Evolutionary conservation across 2,113 vertebrate genomes (phyloP).

Genomic region (Ptychochromis oligacanthus): DNA sequence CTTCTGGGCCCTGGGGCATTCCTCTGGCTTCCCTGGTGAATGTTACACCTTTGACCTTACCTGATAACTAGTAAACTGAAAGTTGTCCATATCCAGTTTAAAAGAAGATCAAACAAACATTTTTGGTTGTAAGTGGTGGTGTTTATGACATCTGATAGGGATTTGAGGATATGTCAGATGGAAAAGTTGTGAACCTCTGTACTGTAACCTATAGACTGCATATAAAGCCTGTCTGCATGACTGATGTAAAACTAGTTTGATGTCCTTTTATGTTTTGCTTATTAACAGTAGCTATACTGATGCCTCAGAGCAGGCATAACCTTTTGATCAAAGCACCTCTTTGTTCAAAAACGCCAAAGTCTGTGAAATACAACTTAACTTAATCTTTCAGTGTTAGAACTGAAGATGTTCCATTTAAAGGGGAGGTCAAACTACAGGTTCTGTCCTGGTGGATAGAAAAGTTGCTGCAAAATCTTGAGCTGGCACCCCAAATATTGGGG

Average conservation of each 20-base stretch:
- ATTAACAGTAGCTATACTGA: not conserved
- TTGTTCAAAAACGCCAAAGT: not conserved
- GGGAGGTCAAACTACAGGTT: not conserved
- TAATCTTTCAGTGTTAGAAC: not conserved
- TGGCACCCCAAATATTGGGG: rapidly evolving
- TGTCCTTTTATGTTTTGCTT: not conserved
- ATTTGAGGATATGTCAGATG: no score
- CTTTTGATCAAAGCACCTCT: not conserved
- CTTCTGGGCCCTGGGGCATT: no score
- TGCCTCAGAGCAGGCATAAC: not conserved
- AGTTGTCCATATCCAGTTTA: not conserved
- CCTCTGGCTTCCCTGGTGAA: no score
- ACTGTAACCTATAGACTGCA: not conserved
- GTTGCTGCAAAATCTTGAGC: not conserved
- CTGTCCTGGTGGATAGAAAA: not conserved
- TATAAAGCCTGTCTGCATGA: not conserved
- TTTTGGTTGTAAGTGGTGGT: not conserved
- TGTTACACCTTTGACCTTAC: not conserved
- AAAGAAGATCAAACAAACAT: not conserved
- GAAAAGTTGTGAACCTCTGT: no score
- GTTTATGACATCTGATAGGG: no score
- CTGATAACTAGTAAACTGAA: not conserved
- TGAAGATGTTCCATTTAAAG: no score
- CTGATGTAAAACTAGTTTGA: not conserved
- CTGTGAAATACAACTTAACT: not conserved